Conservation (phyloP, 1,140 invertebrate genomes). For the Coboldia fuscipes region DNA sequence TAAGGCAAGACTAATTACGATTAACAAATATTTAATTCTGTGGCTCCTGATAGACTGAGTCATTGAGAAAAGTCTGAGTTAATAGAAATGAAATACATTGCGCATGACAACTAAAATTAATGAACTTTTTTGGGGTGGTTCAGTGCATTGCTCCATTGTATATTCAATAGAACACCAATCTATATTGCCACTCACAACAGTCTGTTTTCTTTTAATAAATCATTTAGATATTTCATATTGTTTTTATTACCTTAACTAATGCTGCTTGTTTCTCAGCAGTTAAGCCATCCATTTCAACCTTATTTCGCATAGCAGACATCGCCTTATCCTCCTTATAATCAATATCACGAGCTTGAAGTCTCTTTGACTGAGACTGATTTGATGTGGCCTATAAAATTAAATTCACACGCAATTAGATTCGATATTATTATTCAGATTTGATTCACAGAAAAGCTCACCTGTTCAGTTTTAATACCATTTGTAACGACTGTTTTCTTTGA, state of each 20-base stretch:
- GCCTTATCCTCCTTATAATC: constrained; percentile 53
- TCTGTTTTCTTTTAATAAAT: too few species aligned
- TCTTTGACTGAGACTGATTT: constrained; percentile 58
- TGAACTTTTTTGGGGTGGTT: too few species aligned
- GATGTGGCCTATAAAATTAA: constrained; percentile 22
- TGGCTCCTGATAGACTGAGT: too few species aligned
- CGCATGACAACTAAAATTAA: too few species aligned
- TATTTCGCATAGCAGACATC: constrained; percentile 31
- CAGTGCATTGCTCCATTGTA: too few species aligned
- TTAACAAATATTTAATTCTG: too few species aligned
- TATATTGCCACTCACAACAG: too few species aligned
- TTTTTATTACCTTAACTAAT: constrained; percentile 44
- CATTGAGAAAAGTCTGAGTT: too few species aligned
- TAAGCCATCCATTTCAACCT: constrained; percentile 51
- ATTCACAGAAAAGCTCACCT: constrained; percentile 23
- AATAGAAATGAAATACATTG: too few species aligned
- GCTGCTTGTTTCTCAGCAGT: constrained; percentile 53
- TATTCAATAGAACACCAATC: too few species aligned
- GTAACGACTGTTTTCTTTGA: constrained; percentile 61
- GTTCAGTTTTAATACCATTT: constrained; percentile 61
- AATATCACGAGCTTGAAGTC: constrained; percentile 48
- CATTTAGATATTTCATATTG: not conserved
- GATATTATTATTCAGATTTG: not conserved
- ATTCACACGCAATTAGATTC: too few species aligned
- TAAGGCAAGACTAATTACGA: too few species aligned